These are phyloP conservation scores for Carlito syrichta DNA, from an alignment of 2,113 vertebrate species.

Conservation along the genomic window DNA sequence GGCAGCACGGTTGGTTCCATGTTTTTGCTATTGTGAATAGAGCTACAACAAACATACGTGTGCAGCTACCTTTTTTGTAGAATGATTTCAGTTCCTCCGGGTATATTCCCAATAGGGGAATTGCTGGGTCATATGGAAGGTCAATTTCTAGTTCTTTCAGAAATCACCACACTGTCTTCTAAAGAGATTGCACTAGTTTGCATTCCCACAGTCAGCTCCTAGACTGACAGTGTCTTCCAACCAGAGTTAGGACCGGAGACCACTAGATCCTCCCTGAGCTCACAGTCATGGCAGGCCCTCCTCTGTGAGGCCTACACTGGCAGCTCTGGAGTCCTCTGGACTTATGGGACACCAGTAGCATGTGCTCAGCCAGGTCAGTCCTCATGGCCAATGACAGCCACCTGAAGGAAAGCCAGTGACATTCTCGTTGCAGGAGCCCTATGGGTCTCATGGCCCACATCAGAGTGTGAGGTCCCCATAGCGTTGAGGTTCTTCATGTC, in stretches of 20 bases:
- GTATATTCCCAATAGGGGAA: no score
- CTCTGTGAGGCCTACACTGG: background rate
- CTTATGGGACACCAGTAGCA: background rate
- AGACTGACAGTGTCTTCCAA: background rate
- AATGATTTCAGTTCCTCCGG: no score
- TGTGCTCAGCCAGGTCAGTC: background rate
- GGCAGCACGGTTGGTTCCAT: no score
- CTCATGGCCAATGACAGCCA: background rate
- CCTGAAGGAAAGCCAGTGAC: background rate
- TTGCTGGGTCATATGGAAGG: no score
- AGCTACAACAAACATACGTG: no score
- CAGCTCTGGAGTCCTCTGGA: background rate
- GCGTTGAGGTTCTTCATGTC: background rate
- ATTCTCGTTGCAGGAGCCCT: background rate
- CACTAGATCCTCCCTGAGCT: background rate
- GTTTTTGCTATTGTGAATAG: no score
- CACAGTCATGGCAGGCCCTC: background rate
- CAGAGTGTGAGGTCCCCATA: background rate
- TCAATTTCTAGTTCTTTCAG: no score
- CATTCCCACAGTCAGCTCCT: background rate
- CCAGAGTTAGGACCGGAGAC: background rate
- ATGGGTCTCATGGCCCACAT: background rate
- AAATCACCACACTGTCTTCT: no score
- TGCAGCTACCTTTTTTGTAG: no score
- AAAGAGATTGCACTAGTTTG: no score